phyloP scores from a whole-genome alignment of 1,140 invertebrate genomes.

The Trichonephila clavipes region DNA sequence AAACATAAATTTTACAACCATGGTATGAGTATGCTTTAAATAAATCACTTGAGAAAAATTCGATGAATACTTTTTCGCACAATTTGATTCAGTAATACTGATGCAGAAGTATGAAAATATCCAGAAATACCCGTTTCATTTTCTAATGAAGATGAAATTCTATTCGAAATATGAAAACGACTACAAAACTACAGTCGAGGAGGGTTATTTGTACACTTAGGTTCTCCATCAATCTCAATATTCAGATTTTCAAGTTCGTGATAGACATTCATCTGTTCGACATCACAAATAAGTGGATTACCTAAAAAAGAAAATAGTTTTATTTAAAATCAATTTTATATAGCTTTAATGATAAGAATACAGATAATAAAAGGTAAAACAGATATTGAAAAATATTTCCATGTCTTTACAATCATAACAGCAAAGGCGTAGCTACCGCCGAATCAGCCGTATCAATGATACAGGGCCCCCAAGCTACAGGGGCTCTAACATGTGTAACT shows the following conservation, averaged over 20 bases:
- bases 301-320: conserved; percentile 55
- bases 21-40: not conserved
- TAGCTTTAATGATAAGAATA: not conserved
- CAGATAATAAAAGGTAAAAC: not conserved
- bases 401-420: no score
- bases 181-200: not conserved
- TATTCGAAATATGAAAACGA: not conserved
- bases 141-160: not conserved
- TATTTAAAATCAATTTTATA: not conserved
- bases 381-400: no score
- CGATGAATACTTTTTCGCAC: not conserved
- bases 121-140: conserved; percentile 36
- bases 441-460: no score
- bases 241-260: conserved; percentile 33
- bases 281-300: conserved; percentile 67
- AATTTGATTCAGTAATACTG: conserved; percentile 42
- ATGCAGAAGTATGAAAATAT: not conserved
- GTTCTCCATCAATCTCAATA: conserved; percentile 62
- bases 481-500: no score
- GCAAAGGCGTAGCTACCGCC: no score
- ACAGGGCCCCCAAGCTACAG: no score
- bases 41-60: not conserved
- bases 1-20: not conserved
- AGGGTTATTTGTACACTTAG: not conserved
- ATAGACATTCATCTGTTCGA: conserved; percentile 57